These are phyloP conservation scores for Myopa testacea DNA, from an alignment of 2,888 invertebrate genomes.

Conservation along the genomic window DNA sequence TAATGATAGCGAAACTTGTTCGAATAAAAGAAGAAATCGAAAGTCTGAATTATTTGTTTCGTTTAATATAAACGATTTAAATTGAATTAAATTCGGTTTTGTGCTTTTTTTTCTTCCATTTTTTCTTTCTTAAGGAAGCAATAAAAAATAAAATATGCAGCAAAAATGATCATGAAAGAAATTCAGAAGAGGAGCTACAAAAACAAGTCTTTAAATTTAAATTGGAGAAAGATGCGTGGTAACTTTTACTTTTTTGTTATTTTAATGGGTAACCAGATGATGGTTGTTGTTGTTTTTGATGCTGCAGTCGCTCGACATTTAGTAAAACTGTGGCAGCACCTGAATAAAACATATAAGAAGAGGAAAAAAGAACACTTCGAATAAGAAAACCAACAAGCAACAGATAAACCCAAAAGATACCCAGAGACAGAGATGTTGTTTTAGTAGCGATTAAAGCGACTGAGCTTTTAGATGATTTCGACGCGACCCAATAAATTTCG, in stretches of 20 bases:
- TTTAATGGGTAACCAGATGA: constrained; percentile 21
- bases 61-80: constrained; percentile 2
- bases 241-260: constrained; percentile 50
- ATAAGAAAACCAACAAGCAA: constrained; percentile 2
- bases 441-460: too few species aligned
- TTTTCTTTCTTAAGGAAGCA: not conserved
- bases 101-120: not conserved
- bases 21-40: constrained; percentile 20
- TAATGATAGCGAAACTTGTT: not conserved
- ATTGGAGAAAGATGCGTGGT: constrained; percentile 49
- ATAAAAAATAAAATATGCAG: constrained; percentile 1
- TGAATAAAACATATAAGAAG: too few species aligned
- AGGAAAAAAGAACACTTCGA: too few species aligned
- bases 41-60: not conserved
- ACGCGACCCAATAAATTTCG: constrained; percentile 28
- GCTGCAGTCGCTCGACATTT: constrained; percentile 23
- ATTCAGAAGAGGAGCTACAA: constrained; percentile 22
- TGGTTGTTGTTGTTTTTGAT: too few species aligned
- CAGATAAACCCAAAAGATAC: not conserved
- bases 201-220: constrained; percentile 23
- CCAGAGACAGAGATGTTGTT: not conserved
- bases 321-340: constrained; percentile 1
- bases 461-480: not conserved
- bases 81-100: not conserved
- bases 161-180: not conserved